Evolutionary conservation across 2,888 invertebrate species (phyloP).

Genomic region (Drosophila helvetica): DNA sequence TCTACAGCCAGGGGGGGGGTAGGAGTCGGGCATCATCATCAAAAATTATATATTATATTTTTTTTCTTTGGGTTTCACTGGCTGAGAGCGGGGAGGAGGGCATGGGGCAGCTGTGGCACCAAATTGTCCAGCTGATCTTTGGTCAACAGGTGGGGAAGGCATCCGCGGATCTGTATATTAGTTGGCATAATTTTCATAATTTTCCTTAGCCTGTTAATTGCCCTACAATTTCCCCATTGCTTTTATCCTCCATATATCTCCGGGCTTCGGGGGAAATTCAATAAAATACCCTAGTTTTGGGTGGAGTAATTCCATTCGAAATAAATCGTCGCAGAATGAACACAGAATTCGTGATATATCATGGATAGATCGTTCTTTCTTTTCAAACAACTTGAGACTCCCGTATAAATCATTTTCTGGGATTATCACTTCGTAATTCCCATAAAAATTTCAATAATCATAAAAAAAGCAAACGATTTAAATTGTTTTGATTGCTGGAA

Average conservation of each 20-base stretch:
- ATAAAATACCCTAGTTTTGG: too few species aligned
- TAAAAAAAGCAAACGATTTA: conserved; percentile 6
- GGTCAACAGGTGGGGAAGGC: background rate
- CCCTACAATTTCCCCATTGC: too few species aligned
- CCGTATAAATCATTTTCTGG: background rate
- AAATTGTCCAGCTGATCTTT: background rate
- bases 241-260: too few species aligned
- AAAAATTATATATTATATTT: conserved; percentile 31
- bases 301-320: too few species aligned
- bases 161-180: too few species aligned
- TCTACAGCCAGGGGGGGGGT: too few species aligned
- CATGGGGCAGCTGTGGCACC: background rate
- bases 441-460: conserved; percentile 7
- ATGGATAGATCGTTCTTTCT: background rate
- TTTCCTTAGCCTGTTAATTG: too few species aligned
- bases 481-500: conserved; percentile 20
- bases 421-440: background rate
- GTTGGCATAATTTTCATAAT: too few species aligned
- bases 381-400: background rate
- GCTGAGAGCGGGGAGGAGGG: background rate
- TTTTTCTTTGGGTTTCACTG: background rate
- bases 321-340: too few species aligned
- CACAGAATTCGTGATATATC: too few species aligned
- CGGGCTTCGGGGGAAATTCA: too few species aligned
- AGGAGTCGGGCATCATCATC: conserved; percentile 30